Evolutionary conservation across 2,888 invertebrate species (phyloP), one percentile per base, ranked within the genome.

Genomic region (Epirrhoe tristata): DNA sequence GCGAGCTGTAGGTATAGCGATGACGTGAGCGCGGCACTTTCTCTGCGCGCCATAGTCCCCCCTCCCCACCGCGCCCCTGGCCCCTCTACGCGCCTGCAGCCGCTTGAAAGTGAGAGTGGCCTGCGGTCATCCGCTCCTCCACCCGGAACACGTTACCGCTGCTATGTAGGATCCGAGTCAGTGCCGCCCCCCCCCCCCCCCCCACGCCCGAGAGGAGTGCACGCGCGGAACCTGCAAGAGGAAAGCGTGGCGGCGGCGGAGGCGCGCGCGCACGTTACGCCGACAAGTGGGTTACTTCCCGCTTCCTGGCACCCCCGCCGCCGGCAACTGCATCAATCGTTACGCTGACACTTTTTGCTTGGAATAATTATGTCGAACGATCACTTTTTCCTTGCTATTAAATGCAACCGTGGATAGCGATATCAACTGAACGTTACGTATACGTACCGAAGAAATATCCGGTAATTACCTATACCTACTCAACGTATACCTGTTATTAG

Each of bases 251-350:
- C 81, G 74, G 79, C 78, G 76, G 36, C 78, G 76, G 36, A n/a
- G 46, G 46, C 46, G 46, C 66, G 68, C 66, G 71, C 66, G 83
- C 80, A 86, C 87, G 87, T 87, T 84, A 90, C 82, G 68, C 72
- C 75, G 74, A 72, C 84, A 84, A 87, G 78, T 90, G 73, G 88
- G 87, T 86, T 86, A 90, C 85, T 91, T 92, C 91, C 91, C 86
- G 78, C 83, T 92, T 92, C 92, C 91, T 86, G 74, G 71, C 8
- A 69, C 71, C 74, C 62, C 56, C 55, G 59, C 68, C 71, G 34
- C 63, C 69, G 57, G 63, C 63, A 48, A n/a, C 51, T 16, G 39
- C 70, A 12, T 67, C 65, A 56, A 39, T 51, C 74, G 84, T 86
- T 85, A 84, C 83, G 17, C 14, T 12, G n/a, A 17, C 60, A 8